Percentiles rank a stretch among this genome's conserved stretches.
phyloP scores from a whole-genome alignment of 2,113 vertebrate genomes.

The Dolichallabes microphthalmus region DNA sequence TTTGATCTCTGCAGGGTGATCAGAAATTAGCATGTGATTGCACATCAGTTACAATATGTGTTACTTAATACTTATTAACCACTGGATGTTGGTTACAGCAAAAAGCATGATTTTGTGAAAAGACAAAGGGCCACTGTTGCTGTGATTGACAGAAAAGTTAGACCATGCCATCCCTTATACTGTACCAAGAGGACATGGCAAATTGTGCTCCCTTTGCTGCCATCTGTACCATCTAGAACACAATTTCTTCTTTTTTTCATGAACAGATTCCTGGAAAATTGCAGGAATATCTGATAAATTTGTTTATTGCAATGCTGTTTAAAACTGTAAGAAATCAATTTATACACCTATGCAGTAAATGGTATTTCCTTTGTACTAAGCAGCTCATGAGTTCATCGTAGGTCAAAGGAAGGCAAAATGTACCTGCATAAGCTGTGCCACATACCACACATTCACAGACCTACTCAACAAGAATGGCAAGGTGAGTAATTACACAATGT shows the following conservation, averaged over 20 bases:
- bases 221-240: neutral
- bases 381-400: neutral
- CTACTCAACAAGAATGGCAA: slow-evolving; percentile 1
- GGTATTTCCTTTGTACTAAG: neutral
- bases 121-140: neutral
- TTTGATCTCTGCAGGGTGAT: no score
- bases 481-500: neutral
- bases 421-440: neutral
- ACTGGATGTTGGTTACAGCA: no score
- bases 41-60: no score
- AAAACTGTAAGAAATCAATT: neutral
- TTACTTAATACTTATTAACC: no score
- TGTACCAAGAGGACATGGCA: neutral
- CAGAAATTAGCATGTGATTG: no score
- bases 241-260: neutral
- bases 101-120: no score
- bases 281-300: neutral
- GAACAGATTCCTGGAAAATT: neutral
- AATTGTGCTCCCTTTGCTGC: neutral
- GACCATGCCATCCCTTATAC: neutral
- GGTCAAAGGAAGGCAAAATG: neutral
- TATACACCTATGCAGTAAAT: neutral
- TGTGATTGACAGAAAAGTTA: neutral
- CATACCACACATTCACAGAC: slow-evolving; percentile 36
- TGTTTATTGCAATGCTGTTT: neutral